Percentiles rank a stretch among this genome's conserved stretches.
These are phyloP conservation scores for Saccostrea glomerata DNA, from an alignment of 1,140 invertebrate genomes.

Conservation along the genomic window DNA sequence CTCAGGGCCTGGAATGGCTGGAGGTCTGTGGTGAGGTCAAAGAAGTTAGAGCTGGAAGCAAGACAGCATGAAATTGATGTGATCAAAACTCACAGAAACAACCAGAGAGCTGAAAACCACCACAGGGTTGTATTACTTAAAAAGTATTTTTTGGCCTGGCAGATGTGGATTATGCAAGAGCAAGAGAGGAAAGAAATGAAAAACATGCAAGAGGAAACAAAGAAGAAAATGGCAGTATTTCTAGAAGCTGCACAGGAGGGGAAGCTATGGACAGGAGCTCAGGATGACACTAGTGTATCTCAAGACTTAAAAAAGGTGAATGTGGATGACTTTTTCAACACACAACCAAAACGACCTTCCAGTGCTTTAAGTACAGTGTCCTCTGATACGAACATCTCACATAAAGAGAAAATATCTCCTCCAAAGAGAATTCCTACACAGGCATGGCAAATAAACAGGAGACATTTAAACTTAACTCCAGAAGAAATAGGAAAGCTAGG, in stretches of 20 bases:
- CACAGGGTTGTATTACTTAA: constrained; percentile 60
- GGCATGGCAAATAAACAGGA: constrained; percentile 74
- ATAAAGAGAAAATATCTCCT: constrained; percentile 20
- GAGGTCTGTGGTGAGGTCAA: constrained; percentile 66
- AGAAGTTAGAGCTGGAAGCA: constrained; percentile 66
- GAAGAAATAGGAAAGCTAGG: constrained; percentile 67
- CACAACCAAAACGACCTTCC: constrained; percentile 55
- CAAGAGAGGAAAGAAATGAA: constrained; percentile 66
- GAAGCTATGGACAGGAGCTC: constrained; percentile 60
- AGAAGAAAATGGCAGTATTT: constrained; percentile 74
- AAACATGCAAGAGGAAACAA: constrained; percentile 69
- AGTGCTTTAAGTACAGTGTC: constrained; percentile 57
- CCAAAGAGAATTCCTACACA: constrained; percentile 66
- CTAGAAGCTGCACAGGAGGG: constrained; percentile 72
- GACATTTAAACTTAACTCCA: constrained; percentile 71
- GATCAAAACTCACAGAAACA: constrained; percentile 71
- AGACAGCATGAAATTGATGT: constrained; percentile 67
- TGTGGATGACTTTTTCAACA: constrained; percentile 66
- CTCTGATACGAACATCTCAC: constrained; percentile 3
- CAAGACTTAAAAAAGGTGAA: constrained; percentile 35
- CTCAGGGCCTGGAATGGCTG: constrained; percentile 75
- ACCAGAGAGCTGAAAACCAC: constrained; percentile 69
- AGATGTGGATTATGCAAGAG: constrained; percentile 67
- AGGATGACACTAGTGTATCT: constrained; percentile 32
- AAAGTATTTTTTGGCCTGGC: constrained; percentile 74